These are phyloP conservation scores for Scalopus aquaticus DNA, from an alignment of 2,113 vertebrate genomes.

Conservation along the genomic window DNA sequence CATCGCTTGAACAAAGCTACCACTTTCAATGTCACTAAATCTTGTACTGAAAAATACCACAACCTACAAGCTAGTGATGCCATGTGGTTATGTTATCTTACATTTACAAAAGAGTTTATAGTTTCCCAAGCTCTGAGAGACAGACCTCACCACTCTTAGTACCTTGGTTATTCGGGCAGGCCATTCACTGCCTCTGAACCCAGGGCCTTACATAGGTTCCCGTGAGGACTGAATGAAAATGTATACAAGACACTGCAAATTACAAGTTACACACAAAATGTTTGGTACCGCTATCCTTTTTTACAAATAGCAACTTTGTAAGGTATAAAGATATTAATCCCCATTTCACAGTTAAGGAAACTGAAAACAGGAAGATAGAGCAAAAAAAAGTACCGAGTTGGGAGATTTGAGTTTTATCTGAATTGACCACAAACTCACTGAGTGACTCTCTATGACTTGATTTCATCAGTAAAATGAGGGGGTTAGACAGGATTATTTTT, in stretches of 20 bases:
- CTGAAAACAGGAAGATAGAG: background rate
- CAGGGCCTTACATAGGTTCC: background rate
- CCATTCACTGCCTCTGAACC: background rate
- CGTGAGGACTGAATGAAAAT: background rate
- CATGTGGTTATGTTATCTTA: constrained; percentile 42
- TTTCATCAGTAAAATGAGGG: constrained; percentile 13
- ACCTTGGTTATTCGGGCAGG: background rate
- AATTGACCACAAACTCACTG: background rate
- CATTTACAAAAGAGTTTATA: constrained; percentile 31
- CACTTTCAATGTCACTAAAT: constrained; percentile 70
- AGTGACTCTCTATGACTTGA: background rate
- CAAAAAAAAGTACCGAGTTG: background rate
- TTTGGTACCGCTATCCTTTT: background rate
- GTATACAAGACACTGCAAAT: background rate
- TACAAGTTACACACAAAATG: background rate
- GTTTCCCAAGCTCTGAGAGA: background rate
- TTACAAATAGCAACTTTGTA: background rate
- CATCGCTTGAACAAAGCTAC: constrained; percentile 64
- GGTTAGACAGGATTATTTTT: background rate
- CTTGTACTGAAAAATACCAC: constrained; percentile 69
- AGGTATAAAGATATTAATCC: background rate
- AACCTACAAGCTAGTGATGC: constrained; percentile 54
- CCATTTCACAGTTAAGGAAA: constrained; percentile 39
- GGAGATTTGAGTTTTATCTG: background rate
- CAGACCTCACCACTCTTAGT: background rate